Conservation (phyloP, 2,797 vertebrate genomes). For the Mionectes olivaceus region DNA sequence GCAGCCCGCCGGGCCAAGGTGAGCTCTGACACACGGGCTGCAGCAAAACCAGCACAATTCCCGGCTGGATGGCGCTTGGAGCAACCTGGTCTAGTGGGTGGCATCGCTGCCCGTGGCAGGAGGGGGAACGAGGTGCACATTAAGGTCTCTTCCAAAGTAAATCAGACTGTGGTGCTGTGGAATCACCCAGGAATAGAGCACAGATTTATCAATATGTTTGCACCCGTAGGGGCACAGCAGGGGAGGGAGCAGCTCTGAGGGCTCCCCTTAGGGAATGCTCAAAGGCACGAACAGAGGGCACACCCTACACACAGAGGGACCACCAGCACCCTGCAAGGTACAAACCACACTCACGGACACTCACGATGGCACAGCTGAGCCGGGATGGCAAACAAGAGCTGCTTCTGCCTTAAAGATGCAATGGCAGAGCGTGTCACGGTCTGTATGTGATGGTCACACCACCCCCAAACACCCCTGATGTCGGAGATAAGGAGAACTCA, state of each 20-base stretch:
- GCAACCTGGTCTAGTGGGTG: accelerated
- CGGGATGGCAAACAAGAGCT: neutral
- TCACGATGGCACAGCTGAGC: neutral
- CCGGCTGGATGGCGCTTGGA: neutral
- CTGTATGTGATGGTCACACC: neutral
- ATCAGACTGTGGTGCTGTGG: neutral
- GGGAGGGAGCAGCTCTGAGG: neutral
- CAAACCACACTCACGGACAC: neutral
- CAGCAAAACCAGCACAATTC: neutral
- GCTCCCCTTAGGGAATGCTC: neutral
- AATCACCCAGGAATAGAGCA: accelerated
- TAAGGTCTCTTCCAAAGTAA: neutral
- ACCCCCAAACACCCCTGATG: neutral
- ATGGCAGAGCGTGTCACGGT: accelerated
- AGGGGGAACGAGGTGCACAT: neutral
- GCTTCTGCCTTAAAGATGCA: accelerated
- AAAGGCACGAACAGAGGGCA: neutral
- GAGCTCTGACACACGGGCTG: neutral
- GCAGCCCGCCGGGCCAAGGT: neutral
- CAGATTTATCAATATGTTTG: accelerated
- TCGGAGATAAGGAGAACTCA: neutral
- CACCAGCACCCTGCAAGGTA: neutral
- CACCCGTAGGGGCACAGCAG: neutral
- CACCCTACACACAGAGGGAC: accelerated
- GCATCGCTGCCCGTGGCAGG: neutral